Base-by-base conservation (phyloP, 2,113 vertebrate genomes). In the Saccopteryx leptura region DNA sequence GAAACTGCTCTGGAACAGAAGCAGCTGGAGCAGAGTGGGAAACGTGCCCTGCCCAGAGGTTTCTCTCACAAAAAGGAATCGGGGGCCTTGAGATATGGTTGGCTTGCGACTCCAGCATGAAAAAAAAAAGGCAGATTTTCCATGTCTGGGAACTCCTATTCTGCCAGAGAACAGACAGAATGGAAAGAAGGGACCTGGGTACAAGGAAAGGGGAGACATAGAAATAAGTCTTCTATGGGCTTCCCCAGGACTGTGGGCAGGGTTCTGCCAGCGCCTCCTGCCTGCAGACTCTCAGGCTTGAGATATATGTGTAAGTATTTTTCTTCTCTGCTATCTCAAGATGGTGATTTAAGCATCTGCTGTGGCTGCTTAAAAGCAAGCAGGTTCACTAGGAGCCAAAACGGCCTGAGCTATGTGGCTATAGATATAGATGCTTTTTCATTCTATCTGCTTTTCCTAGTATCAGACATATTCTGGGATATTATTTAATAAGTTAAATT, bases 351-450 rank as follows among this genome's bases (percentile, higher is more conserved):
- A 88, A 56, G 54, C 28, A 65, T 74, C 24, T 89, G 23, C 50
- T 86, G 19, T 85, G 28, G 46, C 75, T 84, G n/a, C 9, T 86
- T 80, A 91, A 93, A 96, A 88, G 68, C 48, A 88, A 95, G 82
- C 19, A 56, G 18, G 54, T 75, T 89, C 56, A 69, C 10, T 39
- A 69, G 19, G 72, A 81, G 8, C 15, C 31, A 33, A 72, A 75
- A 89, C 82, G 63, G 8, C 48, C 87, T 65, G 17, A 79, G 56
- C 33, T 33, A 88, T 12, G 4, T 50, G 88, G 28, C 26, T 68
- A 85, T 69, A 88, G 19, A 65, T 31, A 61, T 2, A 75, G 31
- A 88, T 66, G 2, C 13, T 88, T 84, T 96, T 68, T 78, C 50
- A 81, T 85, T 68, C 17, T 11, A 9, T 79, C 66, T 63, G 4